These are phyloP conservation scores for Streblospio benedicti DNA, from an alignment of 1,140 invertebrate genomes.

Conservation along the genomic window DNA sequence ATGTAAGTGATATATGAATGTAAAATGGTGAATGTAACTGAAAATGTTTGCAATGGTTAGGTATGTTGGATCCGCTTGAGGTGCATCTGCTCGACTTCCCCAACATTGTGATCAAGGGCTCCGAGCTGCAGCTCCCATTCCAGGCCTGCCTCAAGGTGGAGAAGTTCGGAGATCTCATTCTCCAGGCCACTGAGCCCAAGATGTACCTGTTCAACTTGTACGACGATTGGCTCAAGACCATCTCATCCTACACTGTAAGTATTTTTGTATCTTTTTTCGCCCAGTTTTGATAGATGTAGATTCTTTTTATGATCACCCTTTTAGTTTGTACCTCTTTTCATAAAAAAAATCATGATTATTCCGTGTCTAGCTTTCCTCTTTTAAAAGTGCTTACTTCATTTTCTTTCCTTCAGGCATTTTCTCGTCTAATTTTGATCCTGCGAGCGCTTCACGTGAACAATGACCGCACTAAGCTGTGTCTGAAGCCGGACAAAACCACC, in stretches of 20 bases:
- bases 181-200: constrained; percentile 98
- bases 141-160: constrained; percentile 98
- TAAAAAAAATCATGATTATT: constrained; percentile 59
- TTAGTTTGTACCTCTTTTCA: constrained; percentile 65
- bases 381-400: background rate
- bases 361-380: background rate
- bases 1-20: no score
- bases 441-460: constrained; percentile 97
- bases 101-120: constrained; percentile 99
- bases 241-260: constrained; percentile 48
- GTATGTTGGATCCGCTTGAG: constrained; percentile 87
- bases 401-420: constrained; percentile 69
- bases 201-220: constrained; percentile 99
- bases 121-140: constrained; percentile 96
- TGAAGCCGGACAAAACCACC: constrained; percentile 98
- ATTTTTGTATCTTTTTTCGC: background rate
- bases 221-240: constrained; percentile 92
- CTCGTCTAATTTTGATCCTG: constrained; percentile 89
- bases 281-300: no score
- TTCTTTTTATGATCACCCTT: background rate
- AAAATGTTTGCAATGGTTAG: constrained; percentile 14
- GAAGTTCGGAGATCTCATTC: constrained; percentile 97
- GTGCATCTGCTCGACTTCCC: constrained; percentile 97
- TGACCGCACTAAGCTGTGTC: constrained; percentile 92
- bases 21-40: no score